Percentiles rank a stretch among this genome's conserved stretches.
These are phyloP conservation scores for Oryzias woworae DNA, from an alignment of 2,113 vertebrate genomes.

Conservation along the genomic window DNA sequence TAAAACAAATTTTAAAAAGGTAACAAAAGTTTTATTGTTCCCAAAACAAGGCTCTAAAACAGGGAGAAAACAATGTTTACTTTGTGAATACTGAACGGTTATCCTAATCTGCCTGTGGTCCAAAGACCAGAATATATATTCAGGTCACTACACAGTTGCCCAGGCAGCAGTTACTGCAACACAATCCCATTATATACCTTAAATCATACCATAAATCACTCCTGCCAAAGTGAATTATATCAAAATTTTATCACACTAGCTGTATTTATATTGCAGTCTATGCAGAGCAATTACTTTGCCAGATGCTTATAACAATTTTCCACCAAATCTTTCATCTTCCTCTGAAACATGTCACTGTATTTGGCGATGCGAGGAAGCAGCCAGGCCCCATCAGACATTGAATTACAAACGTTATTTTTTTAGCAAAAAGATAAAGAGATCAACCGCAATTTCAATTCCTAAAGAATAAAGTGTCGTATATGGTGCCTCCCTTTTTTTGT, in stretches of 20 bases:
- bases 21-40: too few species aligned
- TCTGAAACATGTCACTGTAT: constrained; percentile 32
- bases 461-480: neutral
- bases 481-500: constrained; percentile 15
- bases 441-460: constrained; percentile 13
- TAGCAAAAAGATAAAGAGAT: constrained; percentile 25
- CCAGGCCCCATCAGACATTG: constrained; percentile 19
- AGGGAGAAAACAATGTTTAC: constrained; percentile 3
- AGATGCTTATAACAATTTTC: constrained; percentile 41
- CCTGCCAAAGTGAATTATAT: constrained; percentile 65
- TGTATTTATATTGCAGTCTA: constrained; percentile 42
- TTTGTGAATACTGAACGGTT: constrained; percentile 35
- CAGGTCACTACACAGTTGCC: constrained; percentile 55
- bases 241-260: constrained; percentile 58
- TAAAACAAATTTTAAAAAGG: too few species aligned
- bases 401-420: constrained; percentile 47
- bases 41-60: constrained; percentile 1
- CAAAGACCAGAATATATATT: constrained; percentile 47
- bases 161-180: constrained; percentile 36
- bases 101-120: constrained; percentile 31
- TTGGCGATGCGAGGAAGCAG: constrained; percentile 24
- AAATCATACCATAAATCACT: constrained; percentile 69
- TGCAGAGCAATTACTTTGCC: constrained; percentile 51
- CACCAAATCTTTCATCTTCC: constrained; percentile 39
- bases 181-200: constrained; percentile 65